These are phyloP conservation scores for Vipera ursinii DNA, from an alignment of 2,797 vertebrate species.

Conservation along the genomic window DNA sequence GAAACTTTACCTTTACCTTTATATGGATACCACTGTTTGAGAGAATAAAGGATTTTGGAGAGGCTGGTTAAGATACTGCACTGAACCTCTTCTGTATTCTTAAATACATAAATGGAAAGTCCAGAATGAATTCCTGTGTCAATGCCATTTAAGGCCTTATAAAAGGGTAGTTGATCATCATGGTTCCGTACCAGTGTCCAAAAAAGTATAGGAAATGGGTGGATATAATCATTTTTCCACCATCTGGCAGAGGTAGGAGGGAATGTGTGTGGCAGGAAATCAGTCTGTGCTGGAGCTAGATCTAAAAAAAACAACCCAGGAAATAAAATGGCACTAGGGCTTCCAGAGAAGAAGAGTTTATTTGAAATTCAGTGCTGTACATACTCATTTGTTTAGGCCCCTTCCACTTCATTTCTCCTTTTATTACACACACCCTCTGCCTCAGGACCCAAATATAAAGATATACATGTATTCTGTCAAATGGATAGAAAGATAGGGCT, in stretches of 20 bases:
- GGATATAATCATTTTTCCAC: not conserved
- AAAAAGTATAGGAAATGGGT: not conserved
- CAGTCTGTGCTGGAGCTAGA: not conserved
- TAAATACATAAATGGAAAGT: not conserved
- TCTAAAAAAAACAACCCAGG: not conserved
- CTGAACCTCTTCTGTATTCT: not conserved
- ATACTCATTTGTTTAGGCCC: not conserved
- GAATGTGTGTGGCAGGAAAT: not conserved
- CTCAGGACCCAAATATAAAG: not conserved
- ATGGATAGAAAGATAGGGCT: not conserved
- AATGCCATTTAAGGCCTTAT: not conserved
- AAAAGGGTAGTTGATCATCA: not conserved
- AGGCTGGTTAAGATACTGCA: not conserved
- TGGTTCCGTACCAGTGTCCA: not conserved
- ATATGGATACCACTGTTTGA: not conserved
- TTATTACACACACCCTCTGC: not conserved
- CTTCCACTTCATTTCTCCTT: not conserved
- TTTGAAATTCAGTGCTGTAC: not conserved
- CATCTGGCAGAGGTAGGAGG: not conserved
- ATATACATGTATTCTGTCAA: not conserved
- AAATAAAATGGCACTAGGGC: not conserved
- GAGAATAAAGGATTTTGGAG: not conserved
- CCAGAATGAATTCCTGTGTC: not conserved
- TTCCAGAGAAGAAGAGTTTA: not conserved
- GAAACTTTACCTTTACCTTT: not conserved